A percentile compares a stretch with the other conserved stretches of the same genome.
Evolutionary conservation across 1,140 invertebrate species (phyloP).

Genomic region (Drosophila bifasciata): DNA sequence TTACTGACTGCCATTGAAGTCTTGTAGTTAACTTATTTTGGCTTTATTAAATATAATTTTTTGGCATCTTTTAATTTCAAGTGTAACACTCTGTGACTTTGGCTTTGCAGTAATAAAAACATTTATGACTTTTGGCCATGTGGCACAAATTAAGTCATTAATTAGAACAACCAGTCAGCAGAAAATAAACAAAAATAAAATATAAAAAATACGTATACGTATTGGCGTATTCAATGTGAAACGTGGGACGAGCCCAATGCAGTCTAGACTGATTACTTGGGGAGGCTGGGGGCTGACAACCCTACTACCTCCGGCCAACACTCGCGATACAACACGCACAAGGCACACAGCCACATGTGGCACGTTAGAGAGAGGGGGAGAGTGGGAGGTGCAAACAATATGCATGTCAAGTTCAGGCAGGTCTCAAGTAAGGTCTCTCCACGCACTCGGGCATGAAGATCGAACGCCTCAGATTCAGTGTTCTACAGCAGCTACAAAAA

Average conservation of each 20-base stretch:
- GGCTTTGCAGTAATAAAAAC: background rate
- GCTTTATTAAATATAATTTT: too few relatives aligned
- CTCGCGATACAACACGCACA: conserved; percentile 35
- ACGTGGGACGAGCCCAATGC: conserved; percentile 71
- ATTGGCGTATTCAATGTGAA: conserved; percentile 61
- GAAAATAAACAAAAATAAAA: background rate
- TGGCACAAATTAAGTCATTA: conserved; percentile 58
- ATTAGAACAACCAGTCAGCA: conserved; percentile 57
- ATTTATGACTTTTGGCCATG: conserved; percentile 22
- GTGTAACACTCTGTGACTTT: too few relatives aligned
- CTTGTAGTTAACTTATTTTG: too few relatives aligned
- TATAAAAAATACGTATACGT: conserved; percentile 16
- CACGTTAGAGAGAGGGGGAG: background rate
- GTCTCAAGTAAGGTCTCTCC: conserved; percentile 60
- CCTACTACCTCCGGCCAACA: conserved; percentile 57
- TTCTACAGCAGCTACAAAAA: conserved; percentile 4
- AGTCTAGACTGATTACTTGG: conserved; percentile 64
- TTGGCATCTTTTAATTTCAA: too few relatives aligned
- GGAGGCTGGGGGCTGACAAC: conserved; percentile 18
- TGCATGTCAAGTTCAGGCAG: conserved; percentile 74
- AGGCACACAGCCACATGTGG: too few relatives aligned
- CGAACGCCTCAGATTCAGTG: conserved; percentile 53
- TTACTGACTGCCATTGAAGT: conserved; percentile 30
- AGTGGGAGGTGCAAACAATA: conserved; percentile 24
- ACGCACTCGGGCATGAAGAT: conserved; percentile 74